These are phyloP conservation scores for Gasteruption jaculator DNA, from an alignment of 2,888 invertebrate species.

Conservation along the genomic window DNA sequence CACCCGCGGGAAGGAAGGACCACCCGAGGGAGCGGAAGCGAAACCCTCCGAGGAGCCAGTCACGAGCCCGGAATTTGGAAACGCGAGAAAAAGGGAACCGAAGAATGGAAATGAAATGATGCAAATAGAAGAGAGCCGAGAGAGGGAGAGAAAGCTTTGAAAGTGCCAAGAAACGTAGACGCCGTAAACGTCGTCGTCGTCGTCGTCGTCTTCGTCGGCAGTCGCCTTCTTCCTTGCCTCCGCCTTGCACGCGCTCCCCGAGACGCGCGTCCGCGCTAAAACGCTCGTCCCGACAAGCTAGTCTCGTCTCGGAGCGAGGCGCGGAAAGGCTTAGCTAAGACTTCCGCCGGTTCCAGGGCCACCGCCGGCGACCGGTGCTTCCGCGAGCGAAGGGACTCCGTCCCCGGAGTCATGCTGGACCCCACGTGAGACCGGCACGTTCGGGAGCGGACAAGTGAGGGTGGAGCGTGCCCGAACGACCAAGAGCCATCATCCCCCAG, in stretches of 20 bases:
- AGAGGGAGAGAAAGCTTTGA: neutral
- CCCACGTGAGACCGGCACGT: too few species aligned
- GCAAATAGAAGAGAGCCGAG: slow-evolving; percentile 1
- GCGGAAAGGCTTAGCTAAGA: neutral
- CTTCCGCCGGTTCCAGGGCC: too few species aligned
- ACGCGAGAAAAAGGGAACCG: neutral
- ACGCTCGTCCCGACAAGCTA: slow-evolving; percentile 12
- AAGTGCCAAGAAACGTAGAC: neutral
- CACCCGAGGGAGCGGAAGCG: neutral
- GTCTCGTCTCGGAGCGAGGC: slow-evolving; percentile 1
- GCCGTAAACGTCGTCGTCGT: neutral
- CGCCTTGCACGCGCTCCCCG: slow-evolving; percentile 19
- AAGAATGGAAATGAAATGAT: neutral
- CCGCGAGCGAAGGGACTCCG: too few species aligned
- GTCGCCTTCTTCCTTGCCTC: slow-evolving; percentile 15
- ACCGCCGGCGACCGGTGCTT: too few species aligned
- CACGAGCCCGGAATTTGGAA: neutral
- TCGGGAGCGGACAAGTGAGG: too few species aligned
- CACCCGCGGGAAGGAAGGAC: neutral
- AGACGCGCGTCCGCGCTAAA: slow-evolving; percentile 3
- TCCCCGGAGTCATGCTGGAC: too few species aligned
- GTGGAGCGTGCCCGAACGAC: too few species aligned
- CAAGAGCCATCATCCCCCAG: too few species aligned
- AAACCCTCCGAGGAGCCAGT: too few species aligned
- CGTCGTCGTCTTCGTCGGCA: neutral